Evolutionary conservation across 2,888 invertebrate genomes (phyloP).

Genomic region (Diadromus collaris): DNA sequence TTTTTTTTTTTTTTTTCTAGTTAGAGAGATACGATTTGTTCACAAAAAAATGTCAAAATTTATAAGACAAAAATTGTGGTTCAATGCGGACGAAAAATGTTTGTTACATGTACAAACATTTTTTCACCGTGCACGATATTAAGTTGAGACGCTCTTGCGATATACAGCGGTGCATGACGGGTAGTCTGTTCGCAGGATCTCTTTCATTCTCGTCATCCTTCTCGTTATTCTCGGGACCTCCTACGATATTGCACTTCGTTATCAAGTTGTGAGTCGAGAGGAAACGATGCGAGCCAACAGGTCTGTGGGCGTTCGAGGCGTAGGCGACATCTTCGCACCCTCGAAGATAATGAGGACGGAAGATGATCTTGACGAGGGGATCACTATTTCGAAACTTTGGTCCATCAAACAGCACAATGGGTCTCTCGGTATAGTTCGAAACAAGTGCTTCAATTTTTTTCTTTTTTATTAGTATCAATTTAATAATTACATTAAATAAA

Average conservation of each 20-base stretch:
- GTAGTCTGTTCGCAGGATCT: conserved; percentile 62
- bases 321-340: neutral
- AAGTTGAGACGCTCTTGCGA: neutral
- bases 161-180: conserved; percentile 36
- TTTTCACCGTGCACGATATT: neutral
- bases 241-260: conserved; percentile 78
- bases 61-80: neutral
- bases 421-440: conserved; percentile 64
- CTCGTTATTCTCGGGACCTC: conserved; percentile 80
- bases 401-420: conserved; percentile 70
- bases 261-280: conserved; percentile 62
- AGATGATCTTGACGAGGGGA: conserved; percentile 56
- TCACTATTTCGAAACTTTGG: conserved; percentile 69
- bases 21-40: neutral
- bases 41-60: too few species aligned
- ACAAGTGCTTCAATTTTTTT: neutral
- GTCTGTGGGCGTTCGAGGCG: neutral
- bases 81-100: neutral
- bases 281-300: conserved; percentile 49
- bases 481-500: conserved; percentile 15
- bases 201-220: conserved; percentile 72
- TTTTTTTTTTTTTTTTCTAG: neutral
- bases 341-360: conserved; percentile 27
- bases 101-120: too few species aligned
- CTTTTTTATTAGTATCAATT: neutral